Conservation (phyloP, 2,113 vertebrate genomes). For the Chamaea fasciata region DNA sequence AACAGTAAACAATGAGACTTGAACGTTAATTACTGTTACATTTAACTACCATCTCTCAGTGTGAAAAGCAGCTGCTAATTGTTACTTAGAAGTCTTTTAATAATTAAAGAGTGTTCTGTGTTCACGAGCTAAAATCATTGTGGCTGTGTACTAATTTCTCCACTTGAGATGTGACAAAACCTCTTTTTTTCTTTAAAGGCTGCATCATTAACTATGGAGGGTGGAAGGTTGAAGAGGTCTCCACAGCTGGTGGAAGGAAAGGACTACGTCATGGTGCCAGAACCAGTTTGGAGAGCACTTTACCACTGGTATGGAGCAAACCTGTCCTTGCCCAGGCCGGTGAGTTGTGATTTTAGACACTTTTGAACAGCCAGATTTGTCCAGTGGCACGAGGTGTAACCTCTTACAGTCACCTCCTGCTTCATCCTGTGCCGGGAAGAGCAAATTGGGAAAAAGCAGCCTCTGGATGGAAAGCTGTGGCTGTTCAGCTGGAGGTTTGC, state of each 20-base stretch:
- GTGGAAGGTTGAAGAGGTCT: constrained; percentile 86
- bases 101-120: neutral
- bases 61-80: constrained; percentile 1
- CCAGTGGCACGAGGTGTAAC: neutral
- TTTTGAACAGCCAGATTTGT: neutral
- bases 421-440: neutral
- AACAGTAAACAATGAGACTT: neutral
- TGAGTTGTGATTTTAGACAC: constrained; percentile 68
- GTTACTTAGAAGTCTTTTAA: neutral
- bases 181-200: constrained; percentile 70
- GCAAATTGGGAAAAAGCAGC: neutral
- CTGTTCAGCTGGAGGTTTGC: neutral
- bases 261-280: constrained; percentile 93
- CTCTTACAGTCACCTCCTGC: neutral
- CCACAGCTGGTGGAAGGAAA: constrained; percentile 77
- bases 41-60: neutral
- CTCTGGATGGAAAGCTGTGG: neutral
- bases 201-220: constrained; percentile 93
- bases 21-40: neutral
- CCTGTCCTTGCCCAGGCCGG: constrained; percentile 90
- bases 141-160: neutral
- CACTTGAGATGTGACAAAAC: neutral
- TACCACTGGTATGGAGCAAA: constrained; percentile 99
- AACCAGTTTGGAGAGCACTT: constrained; percentile 96
- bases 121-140: neutral